These are phyloP conservation scores for Salvelinus fontinalis DNA, from an alignment of 2,113 vertebrate species.

Conservation along the genomic window DNA sequence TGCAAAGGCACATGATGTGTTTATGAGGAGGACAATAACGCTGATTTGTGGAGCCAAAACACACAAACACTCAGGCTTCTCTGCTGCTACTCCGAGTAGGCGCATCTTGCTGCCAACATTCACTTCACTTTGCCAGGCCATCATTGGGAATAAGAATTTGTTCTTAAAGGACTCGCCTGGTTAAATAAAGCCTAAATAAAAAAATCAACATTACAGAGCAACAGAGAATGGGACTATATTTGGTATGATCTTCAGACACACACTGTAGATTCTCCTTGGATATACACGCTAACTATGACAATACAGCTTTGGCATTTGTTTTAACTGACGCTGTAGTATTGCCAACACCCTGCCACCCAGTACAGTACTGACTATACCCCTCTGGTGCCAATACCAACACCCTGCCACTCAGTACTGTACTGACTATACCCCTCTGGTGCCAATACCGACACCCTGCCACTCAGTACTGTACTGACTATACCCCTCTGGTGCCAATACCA, in stretches of 20 bases:
- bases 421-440: slow-evolving; percentile 18
- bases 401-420: background rate
- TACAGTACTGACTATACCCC: slow-evolving; percentile 4
- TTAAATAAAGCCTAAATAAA: background rate
- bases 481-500: slow-evolving; percentile 24
- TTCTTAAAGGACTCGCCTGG: too few relatives aligned
- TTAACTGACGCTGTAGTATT: too few relatives aligned
- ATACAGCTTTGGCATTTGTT: too few relatives aligned
- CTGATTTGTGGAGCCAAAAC: slow-evolving; percentile 30
- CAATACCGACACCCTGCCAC: slow-evolving; percentile 17
- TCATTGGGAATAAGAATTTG: background rate
- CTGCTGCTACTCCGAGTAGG: background rate
- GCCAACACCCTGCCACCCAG: too few relatives aligned
- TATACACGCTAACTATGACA: too few relatives aligned
- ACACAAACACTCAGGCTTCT: slow-evolving; percentile 1
- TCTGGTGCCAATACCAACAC: slow-evolving; percentile 29
- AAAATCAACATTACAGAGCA: background rate
- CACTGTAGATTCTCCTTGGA: too few relatives aligned
- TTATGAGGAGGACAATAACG: slow-evolving; percentile 40
- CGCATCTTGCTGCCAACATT: background rate
- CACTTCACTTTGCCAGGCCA: background rate
- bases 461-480: background rate
- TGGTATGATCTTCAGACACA: too few relatives aligned
- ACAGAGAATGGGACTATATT: background rate
- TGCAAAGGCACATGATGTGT: slow-evolving; percentile 29